phyloP scores from a whole-genome alignment of 2,797 vertebrate species.

The Sebastes taczanowskii region DNA sequence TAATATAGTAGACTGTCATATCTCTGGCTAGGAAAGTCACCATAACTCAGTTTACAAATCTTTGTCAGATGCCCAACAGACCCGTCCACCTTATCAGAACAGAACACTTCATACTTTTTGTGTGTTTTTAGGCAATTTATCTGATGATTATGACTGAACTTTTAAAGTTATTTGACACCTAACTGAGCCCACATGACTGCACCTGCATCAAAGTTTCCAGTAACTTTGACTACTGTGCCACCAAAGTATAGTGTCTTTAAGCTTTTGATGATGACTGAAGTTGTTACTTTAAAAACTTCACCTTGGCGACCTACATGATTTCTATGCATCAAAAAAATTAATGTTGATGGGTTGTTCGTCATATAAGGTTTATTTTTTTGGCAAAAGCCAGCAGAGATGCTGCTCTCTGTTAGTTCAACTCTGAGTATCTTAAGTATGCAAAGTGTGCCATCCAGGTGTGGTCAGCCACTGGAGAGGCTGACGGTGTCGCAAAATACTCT shows the following conservation, averaged over 20 bases:
- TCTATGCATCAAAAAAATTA: neutral
- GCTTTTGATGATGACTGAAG: neutral
- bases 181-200: neutral
- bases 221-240: neutral
- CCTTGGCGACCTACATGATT: neutral
- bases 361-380: neutral
- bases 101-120: neutral
- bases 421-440: neutral
- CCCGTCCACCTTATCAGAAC: neutral
- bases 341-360: neutral
- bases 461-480: constrained; percentile 13
- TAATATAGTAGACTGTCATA: neutral
- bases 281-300: neutral
- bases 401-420: neutral
- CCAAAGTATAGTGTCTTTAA: neutral
- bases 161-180: neutral
- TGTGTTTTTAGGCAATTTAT: neutral
- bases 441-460: constrained; percentile 48
- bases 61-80: neutral
- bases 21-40: neutral
- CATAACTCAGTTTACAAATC: neutral
- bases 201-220: neutral
- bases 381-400: neutral
- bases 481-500: neutral
- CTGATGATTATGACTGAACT: neutral